Percentiles rank a stretch among this genome's conserved stretches.
Conservation (phyloP, 1,140 invertebrate genomes). For the Sycophaga agraensis region DNA sequence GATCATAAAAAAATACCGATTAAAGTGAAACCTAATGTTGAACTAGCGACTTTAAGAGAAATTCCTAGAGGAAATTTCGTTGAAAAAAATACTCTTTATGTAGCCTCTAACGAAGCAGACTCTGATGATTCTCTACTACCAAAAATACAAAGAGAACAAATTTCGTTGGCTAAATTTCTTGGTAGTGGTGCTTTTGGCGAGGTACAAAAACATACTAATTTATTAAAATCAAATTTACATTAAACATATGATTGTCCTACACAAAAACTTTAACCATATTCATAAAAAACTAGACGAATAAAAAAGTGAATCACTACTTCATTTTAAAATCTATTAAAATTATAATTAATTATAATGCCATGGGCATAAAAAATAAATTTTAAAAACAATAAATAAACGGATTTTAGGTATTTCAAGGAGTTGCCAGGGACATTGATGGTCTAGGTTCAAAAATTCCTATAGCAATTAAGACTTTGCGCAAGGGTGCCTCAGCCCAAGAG, state of each 20-base stretch:
- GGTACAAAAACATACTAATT: slow-evolving; percentile 49
- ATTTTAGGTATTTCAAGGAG: slow-evolving; percentile 79
- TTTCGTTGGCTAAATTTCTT: slow-evolving; percentile 83
- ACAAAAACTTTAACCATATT: too few species aligned
- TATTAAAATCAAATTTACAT: not conserved
- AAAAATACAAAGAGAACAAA: slow-evolving; percentile 77
- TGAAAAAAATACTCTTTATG: slow-evolving; percentile 82
- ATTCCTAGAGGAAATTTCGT: slow-evolving; percentile 74
- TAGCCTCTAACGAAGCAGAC: slow-evolving; percentile 67
- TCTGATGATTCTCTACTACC: slow-evolving; percentile 66
- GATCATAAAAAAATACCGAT: slow-evolving; percentile 63
- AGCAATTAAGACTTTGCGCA: slow-evolving; percentile 76
- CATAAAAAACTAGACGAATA: too few species aligned
- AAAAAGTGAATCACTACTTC: too few species aligned
- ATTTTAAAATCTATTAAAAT: too few species aligned
- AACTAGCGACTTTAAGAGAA: slow-evolving; percentile 85
- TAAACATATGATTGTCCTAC: too few species aligned
- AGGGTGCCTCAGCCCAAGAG: slow-evolving; percentile 88
- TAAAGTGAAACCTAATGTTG: slow-evolving; percentile 70
- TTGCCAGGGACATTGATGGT: slow-evolving; percentile 66
- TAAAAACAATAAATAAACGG: not conserved
- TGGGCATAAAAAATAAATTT: not conserved
- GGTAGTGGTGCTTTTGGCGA: slow-evolving; percentile 97
- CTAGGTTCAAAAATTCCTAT: slow-evolving; percentile 49
- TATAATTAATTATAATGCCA: not conserved